Conservation (phyloP, 2,888 invertebrate genomes). For the Phalangium opilio region DNA sequence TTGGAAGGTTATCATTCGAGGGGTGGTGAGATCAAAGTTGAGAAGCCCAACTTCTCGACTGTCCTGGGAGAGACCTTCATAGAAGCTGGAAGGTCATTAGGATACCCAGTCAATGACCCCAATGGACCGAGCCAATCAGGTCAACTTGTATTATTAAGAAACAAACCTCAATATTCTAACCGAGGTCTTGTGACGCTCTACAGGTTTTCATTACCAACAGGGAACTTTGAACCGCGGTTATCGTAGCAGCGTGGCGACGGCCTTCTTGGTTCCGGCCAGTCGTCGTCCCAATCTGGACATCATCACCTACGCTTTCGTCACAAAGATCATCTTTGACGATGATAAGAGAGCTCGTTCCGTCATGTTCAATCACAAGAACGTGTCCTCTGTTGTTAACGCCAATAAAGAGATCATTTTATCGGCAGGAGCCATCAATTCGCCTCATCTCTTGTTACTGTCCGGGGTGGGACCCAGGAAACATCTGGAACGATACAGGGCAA, state of each 20-base stretch:
- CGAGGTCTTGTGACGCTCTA: no score
- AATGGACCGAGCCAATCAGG: constrained; percentile 21
- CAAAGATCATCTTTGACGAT: constrained; percentile 38
- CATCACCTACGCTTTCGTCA: constrained; percentile 62
- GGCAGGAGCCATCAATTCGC: constrained; percentile 80
- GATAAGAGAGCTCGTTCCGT: constrained; percentile 68
- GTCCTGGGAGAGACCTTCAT: constrained; percentile 20
- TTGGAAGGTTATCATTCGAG: constrained; percentile 13
- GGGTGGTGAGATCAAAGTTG: constrained; percentile 19
- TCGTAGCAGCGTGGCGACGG: constrained; percentile 73
- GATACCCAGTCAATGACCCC: constrained; percentile 21
- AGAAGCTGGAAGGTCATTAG: constrained; percentile 18
- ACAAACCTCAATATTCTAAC: no score
- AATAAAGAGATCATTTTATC: constrained; percentile 74
- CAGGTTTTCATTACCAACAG: constrained; percentile 70
- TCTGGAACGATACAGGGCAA: constrained; percentile 31
- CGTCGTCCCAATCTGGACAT: constrained; percentile 64
- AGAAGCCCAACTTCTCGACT: constrained; percentile 20
- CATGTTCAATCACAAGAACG: constrained; percentile 56
- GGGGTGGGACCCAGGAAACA: constrained; percentile 68
- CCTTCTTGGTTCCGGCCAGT: constrained; percentile 63
- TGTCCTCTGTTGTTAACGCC: constrained; percentile 53
- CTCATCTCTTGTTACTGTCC: constrained; percentile 82
- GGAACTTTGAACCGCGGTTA: constrained; percentile 71
- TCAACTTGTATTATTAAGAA: neutral